These are phyloP conservation scores for Augochlorella aurata DNA, from an alignment of 2,888 invertebrate genomes.

Conservation along the genomic window DNA sequence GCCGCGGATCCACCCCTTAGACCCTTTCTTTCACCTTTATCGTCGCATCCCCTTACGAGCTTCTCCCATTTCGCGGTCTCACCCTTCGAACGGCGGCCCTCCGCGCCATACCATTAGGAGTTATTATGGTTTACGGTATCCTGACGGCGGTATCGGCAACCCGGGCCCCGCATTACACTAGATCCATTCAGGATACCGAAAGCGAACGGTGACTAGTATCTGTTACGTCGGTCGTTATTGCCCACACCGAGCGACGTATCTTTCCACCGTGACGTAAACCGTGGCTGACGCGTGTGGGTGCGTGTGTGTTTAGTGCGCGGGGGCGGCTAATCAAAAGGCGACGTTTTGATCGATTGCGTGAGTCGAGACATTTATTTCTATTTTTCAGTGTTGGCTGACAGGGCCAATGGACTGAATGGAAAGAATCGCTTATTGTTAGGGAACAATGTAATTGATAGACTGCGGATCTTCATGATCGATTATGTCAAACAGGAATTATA, in stretches of 20 bases:
- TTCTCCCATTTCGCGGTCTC: constrained; percentile 15
- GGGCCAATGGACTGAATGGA: neutral
- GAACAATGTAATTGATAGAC: neutral
- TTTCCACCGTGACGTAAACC: constrained; percentile 33
- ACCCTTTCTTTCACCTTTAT: constrained; percentile 24
- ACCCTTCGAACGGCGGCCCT: constrained; percentile 16
- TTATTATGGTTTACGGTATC: constrained; percentile 49
- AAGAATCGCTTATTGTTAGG: neutral
- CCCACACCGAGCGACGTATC: constrained; percentile 22
- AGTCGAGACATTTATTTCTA: neutral
- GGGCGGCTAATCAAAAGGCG: neutral
- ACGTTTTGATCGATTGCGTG: neutral
- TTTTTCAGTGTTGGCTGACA: neutral
- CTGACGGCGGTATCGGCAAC: constrained; percentile 27
- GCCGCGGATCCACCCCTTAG: neutral
- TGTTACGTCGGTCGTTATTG: constrained; percentile 47
- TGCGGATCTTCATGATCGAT: too few relatives aligned
- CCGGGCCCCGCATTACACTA: constrained; percentile 34
- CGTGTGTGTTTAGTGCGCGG: neutral
- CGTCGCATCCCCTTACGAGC: constrained; percentile 28
- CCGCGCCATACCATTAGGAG: constrained; percentile 34
- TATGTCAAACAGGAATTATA: too few relatives aligned
- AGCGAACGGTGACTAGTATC: constrained; percentile 51
- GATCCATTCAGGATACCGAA: constrained; percentile 37
- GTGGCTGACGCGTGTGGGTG: neutral